Base-by-base conservation (phyloP, 2,888 invertebrate species). In the Epinotia bilunana region DNA sequence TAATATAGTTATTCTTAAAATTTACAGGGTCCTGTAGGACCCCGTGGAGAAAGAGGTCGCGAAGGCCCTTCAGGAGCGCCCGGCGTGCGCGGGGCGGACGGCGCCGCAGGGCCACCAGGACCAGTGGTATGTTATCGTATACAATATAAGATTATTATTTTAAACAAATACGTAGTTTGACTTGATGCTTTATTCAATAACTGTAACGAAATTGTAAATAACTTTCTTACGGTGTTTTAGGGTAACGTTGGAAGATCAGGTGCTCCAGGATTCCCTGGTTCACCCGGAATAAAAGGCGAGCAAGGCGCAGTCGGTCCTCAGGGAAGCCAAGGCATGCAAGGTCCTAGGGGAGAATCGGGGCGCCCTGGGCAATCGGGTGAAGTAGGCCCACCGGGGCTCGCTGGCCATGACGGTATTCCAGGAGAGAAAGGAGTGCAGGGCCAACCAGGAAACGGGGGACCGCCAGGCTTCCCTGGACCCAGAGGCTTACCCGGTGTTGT, bases 371-470 rank as follows among this genome's bases (percentile, higher is more conserved):
- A 95, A 80, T 95, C 97, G 0, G 97, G 97, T 46, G 97, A 97
- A 83, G 94, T 95, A 3, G 98, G 98, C 3, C 95, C 96, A 0
- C 95, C 95, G 23, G 98, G 98, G 1, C 91, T 95, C 16, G 91
- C 96, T n/a, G 98, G 98, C 13, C 96, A 96, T 88, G 97, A 98
- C 86, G 98, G 98, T 3, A 88, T 93, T n/a, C 95, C 96, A 0
- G 98, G 98, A 55, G 97, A 98, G 80, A 98, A 98, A 83, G 98
- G 98, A 39, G 95, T 95, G 55, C 93, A 95, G 61, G 98, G 98
- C 18, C 94, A 96, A 73, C 88, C 95, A 13, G 98, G 98, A n/a
- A 87, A 95, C 1, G 90, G 96, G 5, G 98, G 97, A 0, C 95
- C 96, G 2, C 97, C 97, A 83, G 98, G 98, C 4, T 97, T 97